Conservation (phyloP, 2,797 vertebrate species). For the Chloroceryle amazona region DNA sequence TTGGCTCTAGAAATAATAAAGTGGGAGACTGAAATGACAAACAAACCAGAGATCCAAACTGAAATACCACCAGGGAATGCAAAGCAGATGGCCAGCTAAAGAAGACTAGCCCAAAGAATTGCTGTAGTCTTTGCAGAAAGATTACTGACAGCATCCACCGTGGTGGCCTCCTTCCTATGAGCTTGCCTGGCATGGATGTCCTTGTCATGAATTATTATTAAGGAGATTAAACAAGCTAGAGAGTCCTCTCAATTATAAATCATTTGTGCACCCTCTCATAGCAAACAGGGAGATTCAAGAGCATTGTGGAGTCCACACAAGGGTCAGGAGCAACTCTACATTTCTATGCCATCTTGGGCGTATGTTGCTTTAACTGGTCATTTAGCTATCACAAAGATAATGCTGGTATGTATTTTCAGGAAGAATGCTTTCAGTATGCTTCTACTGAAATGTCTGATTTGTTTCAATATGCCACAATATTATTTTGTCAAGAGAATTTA, state of each 20-base stretch:
- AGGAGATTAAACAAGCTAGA: background rate
- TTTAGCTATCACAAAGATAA: slow-evolving; percentile 48
- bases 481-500: slow-evolving; percentile 52
- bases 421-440: slow-evolving; percentile 30
- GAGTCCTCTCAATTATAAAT: background rate
- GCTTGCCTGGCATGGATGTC: background rate
- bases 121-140: background rate
- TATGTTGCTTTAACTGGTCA: slow-evolving; percentile 36
- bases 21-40: slow-evolving; percentile 68
- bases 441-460: slow-evolving; percentile 67
- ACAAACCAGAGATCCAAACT: slow-evolving; percentile 60
- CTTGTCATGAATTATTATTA: background rate
- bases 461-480: slow-evolving; percentile 36
- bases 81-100: slow-evolving; percentile 61
- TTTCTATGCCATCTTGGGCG: slow-evolving; percentile 28
- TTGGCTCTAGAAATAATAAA: slow-evolving; percentile 74
- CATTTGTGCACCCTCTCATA: background rate
- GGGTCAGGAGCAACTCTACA: background rate
- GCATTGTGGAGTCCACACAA: background rate
- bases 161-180: background rate
- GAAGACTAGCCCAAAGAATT: slow-evolving; percentile 42
- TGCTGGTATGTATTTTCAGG: slow-evolving; percentile 46
- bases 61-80: slow-evolving; percentile 59
- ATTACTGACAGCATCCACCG: background rate
- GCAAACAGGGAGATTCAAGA: background rate